Evolutionary conservation across 2,797 vertebrate species (phyloP), one percentile per base, ranked within the genome.

Genomic region (Lycodopsis pacificus): DNA sequence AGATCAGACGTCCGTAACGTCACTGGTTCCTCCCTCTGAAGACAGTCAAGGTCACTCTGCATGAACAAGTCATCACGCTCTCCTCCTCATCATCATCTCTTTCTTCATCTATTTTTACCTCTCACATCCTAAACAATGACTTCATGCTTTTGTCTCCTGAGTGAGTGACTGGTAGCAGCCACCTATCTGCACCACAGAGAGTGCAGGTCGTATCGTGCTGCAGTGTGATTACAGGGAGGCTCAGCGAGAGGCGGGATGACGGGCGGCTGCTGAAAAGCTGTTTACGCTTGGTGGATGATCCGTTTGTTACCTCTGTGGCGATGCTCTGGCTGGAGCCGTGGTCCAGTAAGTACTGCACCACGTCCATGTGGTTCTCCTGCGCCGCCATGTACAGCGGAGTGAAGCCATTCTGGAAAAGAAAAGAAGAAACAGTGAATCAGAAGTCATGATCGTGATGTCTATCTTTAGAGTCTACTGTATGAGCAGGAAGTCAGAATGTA

Each of bases 341-440:
- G 88, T 99, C 98, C 86, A 99, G 93, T 71, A 99, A 94, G 92
- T 95, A 99, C 91, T 97, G 97, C 63, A 99, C 98, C 84, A 99
- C 98, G 1, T 97, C 98, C 94, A 99, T 85, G 89, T 99, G 98
- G 83, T 99, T 99, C 95, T 99, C 98, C 95, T 99, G 98, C 20
- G 98, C 98, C 8, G 98, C 98, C 98, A 99, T 99, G 79, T 99
- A 99, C 15, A 99, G 91, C 0, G 98, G 98, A 0, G 98, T 99
- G 93, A 99, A 99, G 86, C 98, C 98, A 96, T 99, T 99, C 98
- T 99, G 94, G 42, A 92, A 87, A 0, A 72, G 0, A 27, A 14
- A 36, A 58, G 46, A 32, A 32, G 73, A 22, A 27, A 68, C 7
- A n/a, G 1, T 2, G 20, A 49, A 15, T 70, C 44, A 76, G 30